Conservation (phyloP, 2,888 invertebrate genomes). For the Nemotelus nigrinus region DNA sequence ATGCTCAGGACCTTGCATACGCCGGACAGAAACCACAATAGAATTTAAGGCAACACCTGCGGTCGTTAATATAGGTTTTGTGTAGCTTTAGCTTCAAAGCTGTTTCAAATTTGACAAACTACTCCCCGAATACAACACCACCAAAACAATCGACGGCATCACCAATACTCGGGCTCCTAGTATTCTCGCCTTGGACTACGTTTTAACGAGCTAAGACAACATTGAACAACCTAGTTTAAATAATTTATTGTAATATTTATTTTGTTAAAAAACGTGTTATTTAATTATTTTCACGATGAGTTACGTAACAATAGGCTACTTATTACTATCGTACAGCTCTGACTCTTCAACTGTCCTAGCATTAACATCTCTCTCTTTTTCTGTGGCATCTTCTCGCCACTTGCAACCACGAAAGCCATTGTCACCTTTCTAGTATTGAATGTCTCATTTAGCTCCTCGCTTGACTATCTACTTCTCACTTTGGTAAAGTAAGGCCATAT, state of each 20-base stretch:
- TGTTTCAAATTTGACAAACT: too few relatives aligned
- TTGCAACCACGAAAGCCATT: neutral
- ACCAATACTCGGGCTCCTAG: constrained; percentile 50
- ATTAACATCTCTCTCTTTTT: constrained; percentile 21
- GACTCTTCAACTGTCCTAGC: neutral
- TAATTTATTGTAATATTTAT: constrained; percentile 51
- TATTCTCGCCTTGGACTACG: constrained; percentile 6
- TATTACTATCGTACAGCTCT: neutral
- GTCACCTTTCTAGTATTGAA: too few relatives aligned
- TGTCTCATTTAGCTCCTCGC: constrained; percentile 14
- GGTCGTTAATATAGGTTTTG: neutral
- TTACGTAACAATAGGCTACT: constrained; percentile 7
- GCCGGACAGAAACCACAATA: constrained; percentile 76
- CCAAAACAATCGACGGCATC: constrained; percentile 46
- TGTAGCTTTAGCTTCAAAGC: neutral
- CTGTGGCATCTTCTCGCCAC: constrained; percentile 9
- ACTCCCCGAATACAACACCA: neutral
- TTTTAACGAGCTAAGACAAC: constrained; percentile 27
- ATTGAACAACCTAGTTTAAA: constrained; percentile 46
- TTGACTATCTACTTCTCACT: constrained; percentile 18
- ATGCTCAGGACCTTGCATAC: constrained; percentile 82
- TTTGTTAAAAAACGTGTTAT: constrained; percentile 41
- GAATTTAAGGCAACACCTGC: constrained; percentile 31
- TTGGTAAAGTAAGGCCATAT: constrained; percentile 35
- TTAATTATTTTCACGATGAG: constrained; percentile 39